phyloP scores from a whole-genome alignment of 2,113 vertebrate species.

The Pristiophorus japonicus region DNA sequence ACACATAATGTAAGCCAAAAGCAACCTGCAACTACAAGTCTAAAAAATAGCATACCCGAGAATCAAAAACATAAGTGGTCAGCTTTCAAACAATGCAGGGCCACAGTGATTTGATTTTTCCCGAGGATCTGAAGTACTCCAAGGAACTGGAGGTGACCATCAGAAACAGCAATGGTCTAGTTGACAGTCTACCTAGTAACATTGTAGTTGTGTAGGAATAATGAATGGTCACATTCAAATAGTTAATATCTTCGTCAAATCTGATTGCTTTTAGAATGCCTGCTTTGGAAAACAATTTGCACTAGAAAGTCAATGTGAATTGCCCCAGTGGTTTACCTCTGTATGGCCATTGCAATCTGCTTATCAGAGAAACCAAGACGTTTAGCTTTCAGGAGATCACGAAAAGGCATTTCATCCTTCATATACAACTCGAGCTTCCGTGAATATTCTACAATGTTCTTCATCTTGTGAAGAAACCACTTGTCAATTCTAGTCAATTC shows the following conservation, averaged over 20 bases:
- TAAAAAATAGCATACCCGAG: not conserved
- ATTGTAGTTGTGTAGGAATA: not conserved
- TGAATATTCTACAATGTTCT: slow-evolving; percentile 75
- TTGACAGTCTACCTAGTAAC: too few relatives aligned
- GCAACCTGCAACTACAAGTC: not conserved
- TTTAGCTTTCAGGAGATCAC: slow-evolving; percentile 77
- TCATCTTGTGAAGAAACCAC: slow-evolving; percentile 97
- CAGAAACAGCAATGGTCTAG: not conserved
- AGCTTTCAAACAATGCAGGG: not conserved
- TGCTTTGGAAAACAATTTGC: not conserved
- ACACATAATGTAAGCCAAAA: not conserved
- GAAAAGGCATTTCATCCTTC: slow-evolving; percentile 61
- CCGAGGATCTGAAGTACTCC: not conserved
- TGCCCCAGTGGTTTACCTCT: slow-evolving; percentile 63
- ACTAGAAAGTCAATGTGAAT: not conserved
- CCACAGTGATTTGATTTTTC: not conserved
- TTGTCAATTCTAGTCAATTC: slow-evolving; percentile 90
- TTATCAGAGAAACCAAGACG: slow-evolving; percentile 94
- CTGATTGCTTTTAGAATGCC: not conserved
- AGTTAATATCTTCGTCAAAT: not conserved
- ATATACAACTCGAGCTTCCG: slow-evolving; percentile 70
- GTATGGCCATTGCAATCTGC: slow-evolving; percentile 83
- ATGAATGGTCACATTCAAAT: not conserved
- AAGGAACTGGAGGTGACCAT: not conserved
- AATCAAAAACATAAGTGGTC: not conserved